Evolutionary conservation across 2,888 invertebrate species (phyloP), one percentile per base, ranked within the genome.

Genomic region (Cyrtodaria siliqua): DNA sequence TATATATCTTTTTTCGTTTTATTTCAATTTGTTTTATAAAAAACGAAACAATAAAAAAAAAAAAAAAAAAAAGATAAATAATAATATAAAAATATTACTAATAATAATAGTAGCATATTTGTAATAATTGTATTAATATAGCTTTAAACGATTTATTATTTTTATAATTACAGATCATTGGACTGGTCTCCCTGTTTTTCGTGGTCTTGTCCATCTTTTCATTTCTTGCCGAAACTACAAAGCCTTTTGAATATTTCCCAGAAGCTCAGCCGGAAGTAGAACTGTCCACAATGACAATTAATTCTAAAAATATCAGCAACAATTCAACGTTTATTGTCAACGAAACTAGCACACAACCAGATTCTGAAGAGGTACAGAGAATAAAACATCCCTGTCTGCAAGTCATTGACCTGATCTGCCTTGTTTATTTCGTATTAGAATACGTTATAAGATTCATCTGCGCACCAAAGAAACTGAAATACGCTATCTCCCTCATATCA

Each of bases 201-300:
- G 83, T 86, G 3, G 24, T 83, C 0, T 23, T 84, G 1, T 84
- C 86, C 2, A 85, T 86, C 0, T 62, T 83, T 20, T 82, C n/a
- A n/a, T n/a, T n/a, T n/a, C n/a, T n/a, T n/a, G n/a, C n/a, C n/a
- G n/a, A n/a, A n/a, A n/a, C n/a, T 0, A 78, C 81, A 9, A 70
- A 72, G 9, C 52, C 66, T 12, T 80, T 83, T 27, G 64, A 75
- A 18, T 55, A 63, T 47, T 74, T 52, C 50, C 55, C n/a, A 18
- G 26, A 24, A 12, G 50, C 33, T 44, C 63, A 40, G 49, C 18
- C 9, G 12, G 38, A n/a, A 4, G 4, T 12, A n/a, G n/a, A n/a
- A n/a, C n/a, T n/a, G n/a, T n/a, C 59, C 2, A 23, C 23, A 3
- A 1, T 8, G 2, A 3, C 9, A 18, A 8, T 2, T 4, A n/a